Base-by-base conservation (phyloP, 2,113 vertebrate species). In the Pandion haliaetus region DNA sequence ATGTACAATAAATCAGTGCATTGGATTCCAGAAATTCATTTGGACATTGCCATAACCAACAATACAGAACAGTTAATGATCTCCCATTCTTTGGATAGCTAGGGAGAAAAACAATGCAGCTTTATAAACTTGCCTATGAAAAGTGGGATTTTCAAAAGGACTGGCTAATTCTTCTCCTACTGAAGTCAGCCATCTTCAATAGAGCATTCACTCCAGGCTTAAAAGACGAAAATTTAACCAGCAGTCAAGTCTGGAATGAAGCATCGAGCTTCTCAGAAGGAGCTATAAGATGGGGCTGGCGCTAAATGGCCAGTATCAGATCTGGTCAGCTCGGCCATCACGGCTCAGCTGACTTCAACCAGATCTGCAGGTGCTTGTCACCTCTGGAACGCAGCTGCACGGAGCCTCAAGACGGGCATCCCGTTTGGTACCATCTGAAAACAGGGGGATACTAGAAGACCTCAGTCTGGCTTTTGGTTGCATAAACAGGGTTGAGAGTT, bases 11-110 rank as follows among this genome's bases (percentile, higher is more conserved):
- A 95, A 97, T 95, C 94, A 97, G 84, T 0, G 1, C 73, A 63
- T 13, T 82, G 93, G 86, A 95, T 97, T 97, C 96, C 97, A 96
- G 95, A 96, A 97, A 96, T 96, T 94, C 88, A 91, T 91, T 89
- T 87, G 93, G 91, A 96, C 78, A 82, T 50, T 89, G 78, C 93
- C 5, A 8, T 59, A 91, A 89, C 89, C 90, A 97, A 96, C 78
- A 97, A 96, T 91, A 87, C 66, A 93, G 90, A 91, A 44, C 79
- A 94, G 91, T 93, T 94, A 91, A 96, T 67, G 90, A 87, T 88
- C 91, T 69, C 74, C 94, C 95, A 87, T 91, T 92, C 91, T 96
- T 86, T 58, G 84, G 89, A 91, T 47, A 81, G 82, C 86, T 58
- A 32, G 62, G 57, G 93, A 91, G 71, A 77, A 95, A 72, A 96